These are phyloP conservation scores for Drosophila azteca DNA, from an alignment of 1,140 invertebrate species.

Conservation along the genomic window DNA sequence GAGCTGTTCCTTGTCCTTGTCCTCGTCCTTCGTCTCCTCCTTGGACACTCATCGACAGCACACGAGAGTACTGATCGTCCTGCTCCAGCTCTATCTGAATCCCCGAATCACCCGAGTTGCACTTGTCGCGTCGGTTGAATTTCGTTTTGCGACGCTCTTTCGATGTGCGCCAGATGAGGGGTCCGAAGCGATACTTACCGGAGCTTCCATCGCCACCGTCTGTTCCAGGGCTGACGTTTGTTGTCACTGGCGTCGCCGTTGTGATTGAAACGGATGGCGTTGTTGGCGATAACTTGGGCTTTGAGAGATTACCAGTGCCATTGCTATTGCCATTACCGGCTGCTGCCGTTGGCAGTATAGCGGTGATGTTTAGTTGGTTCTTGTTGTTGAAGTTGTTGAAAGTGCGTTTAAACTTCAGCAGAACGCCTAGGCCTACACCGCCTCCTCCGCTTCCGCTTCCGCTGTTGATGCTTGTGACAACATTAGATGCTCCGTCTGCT, in stretches of 20 bases:
- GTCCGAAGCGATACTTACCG: conserved; percentile 86
- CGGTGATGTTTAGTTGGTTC: conserved; percentile 65
- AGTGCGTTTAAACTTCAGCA: conserved; percentile 89
- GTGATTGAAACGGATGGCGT: conserved; percentile 77
- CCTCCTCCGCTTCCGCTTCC: neutral
- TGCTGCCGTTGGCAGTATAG: conserved; percentile 34
- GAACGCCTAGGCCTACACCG: conserved; percentile 83
- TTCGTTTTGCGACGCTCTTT: conserved; percentile 89
- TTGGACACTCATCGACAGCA: conserved; percentile 10
- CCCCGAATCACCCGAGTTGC: conserved; percentile 90
- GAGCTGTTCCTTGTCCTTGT: neutral
- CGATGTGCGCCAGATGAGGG: conserved; percentile 89
- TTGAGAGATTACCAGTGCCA: neutral
- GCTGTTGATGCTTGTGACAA: conserved; percentile 2
- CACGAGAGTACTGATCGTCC: conserved; percentile 72
- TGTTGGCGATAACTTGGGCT: conserved; percentile 63
- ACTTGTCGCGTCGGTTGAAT: conserved; percentile 88
- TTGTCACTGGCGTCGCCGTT: conserved; percentile 8
- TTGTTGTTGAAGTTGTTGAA: conserved; percentile 85
- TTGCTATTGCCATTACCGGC: neutral
- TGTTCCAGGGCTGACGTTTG: neutral
- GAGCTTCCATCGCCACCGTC: conserved; percentile 41
- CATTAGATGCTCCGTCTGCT: neutral
- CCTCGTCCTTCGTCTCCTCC: neutral
- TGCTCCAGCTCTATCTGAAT: conserved; percentile 88